Evolutionary conservation across 30 jellyfish, hydroid and myxozoan species (phyloP).

Genomic region (Pseudorhiza aurosa): DNA sequence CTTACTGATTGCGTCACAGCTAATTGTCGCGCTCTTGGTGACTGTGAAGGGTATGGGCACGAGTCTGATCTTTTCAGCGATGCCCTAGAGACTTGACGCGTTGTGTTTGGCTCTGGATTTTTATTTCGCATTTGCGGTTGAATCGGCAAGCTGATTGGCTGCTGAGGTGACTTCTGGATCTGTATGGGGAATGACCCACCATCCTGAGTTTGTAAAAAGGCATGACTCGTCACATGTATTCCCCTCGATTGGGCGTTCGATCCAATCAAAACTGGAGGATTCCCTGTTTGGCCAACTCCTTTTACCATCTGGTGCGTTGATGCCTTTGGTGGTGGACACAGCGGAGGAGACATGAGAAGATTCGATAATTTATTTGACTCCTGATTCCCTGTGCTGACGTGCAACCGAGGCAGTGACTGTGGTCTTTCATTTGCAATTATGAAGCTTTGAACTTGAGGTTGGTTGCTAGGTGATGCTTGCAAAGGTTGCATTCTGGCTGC

Average conservation of each 20-base stretch:
- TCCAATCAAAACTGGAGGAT: constrained; percentile 13
- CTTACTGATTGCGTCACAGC: constrained; percentile 3
- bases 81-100: constrained; percentile 29
- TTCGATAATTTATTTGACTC: not conserved
- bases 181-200: constrained; percentile 7
- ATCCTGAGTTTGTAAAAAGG: not conserved
- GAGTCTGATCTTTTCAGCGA: constrained; percentile 58
- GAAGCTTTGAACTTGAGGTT: not conserved
- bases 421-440: constrained; percentile 15
- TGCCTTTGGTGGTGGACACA: constrained; percentile 56
- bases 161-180: constrained; percentile 8
- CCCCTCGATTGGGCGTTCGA: constrained; percentile 9
- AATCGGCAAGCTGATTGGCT: not conserved
- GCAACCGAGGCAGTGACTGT: constrained; percentile 36
- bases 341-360: constrained; percentile 60
- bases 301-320: constrained; percentile 18
- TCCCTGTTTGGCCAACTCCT: not conserved
- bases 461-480: not conserved
- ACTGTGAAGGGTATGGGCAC: constrained; percentile 76
- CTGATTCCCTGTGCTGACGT: constrained; percentile 18
- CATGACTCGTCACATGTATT: not conserved
- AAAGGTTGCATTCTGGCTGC: not conserved
- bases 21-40: constrained; percentile 52
- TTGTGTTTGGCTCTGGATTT: not conserved
- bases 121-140: constrained; percentile 4